These are phyloP conservation scores for Sclerodermus sp. DNA, from an alignment of 2,888 invertebrate genomes.

Conservation along the genomic window DNA sequence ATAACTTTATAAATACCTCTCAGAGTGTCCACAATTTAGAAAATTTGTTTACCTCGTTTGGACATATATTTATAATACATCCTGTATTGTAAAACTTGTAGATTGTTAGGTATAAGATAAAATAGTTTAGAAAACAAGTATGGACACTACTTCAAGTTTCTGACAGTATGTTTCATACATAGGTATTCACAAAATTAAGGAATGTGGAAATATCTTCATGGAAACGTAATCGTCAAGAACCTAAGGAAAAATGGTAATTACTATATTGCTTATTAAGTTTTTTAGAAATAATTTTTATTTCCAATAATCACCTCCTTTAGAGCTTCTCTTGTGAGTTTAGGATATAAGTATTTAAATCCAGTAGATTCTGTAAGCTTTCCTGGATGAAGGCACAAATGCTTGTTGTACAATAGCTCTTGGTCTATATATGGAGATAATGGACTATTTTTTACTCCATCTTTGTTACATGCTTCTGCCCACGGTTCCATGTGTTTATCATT, in stretches of 20 bases:
- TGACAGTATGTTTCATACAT: constrained; percentile 10
- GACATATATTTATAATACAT: too few species aligned
- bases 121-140: constrained; percentile 31
- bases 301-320: constrained; percentile 73
- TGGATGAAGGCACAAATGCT: constrained; percentile 76
- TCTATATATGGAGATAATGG: constrained; percentile 88
- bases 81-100: constrained; percentile 23
- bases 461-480: constrained; percentile 85
- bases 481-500: constrained; percentile 92
- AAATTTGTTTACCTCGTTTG: too few species aligned
- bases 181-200: constrained; percentile 63
- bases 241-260: constrained; percentile 58
- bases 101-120: constrained; percentile 51
- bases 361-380: constrained; percentile 63
- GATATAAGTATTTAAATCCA: constrained; percentile 66
- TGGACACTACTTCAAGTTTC: constrained; percentile 20
- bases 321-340: constrained; percentile 65
- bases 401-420: constrained; percentile 78
- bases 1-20: too few species aligned
- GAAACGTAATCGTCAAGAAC: constrained; percentile 79
- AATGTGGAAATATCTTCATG: constrained; percentile 82
- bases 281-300: constrained; percentile 15
- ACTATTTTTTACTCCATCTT: constrained; percentile 76
- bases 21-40: too few species aligned
- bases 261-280: too few species aligned